Evolutionary conservation across 2,113 vertebrate species (phyloP), one percentile per base, ranked within the genome.

Genomic region (Bungarus multicinctus): DNA sequence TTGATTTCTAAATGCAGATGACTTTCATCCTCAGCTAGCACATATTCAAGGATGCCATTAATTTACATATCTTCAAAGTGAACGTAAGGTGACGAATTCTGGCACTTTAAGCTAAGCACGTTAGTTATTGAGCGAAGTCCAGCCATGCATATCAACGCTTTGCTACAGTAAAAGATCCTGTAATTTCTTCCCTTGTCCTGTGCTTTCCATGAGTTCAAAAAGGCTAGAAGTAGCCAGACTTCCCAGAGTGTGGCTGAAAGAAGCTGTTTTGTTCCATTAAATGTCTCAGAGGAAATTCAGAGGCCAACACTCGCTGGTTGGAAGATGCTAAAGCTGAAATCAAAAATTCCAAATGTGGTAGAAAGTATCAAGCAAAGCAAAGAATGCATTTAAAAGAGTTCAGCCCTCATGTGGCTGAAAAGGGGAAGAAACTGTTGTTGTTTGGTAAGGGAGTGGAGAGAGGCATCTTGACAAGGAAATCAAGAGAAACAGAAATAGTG

Each of bases 361-460:
- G 1, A 57, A 12, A 34, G 0, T 0, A 0, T 23, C 23, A 25
- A 43, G 53, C 14, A 1, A 23, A 2, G 10, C 5, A 64, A 74
- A 89, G 4, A 9, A 43, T 92, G 64, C 91, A 55, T 60, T 93
- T 89, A 43, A 7, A 18, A 54, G 91, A 89, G 34, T 45, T 94
- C 91, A 93, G 95, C 60, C 53, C 90, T 89, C 93, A 93, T 53
- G 89, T 81, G n/a, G 96, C 95, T 96, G 97, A 97, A 95, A 94
- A 89, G 60, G 60, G 27, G 1, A 69, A 90, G 93, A 94, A 95
- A 93, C 81, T 0, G 8, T 55, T 95, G 95, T 54, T 95, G 94
- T n/a, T 81, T 89, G 92, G 93, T 94, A 92, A 85, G 18, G 52
- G 90, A 60, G 50, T 43, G 52, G 89, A 39, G 89, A 8, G n/a